phyloP scores from a whole-genome alignment of 2,113 vertebrate species.

The Emydura subglobosa region DNA sequence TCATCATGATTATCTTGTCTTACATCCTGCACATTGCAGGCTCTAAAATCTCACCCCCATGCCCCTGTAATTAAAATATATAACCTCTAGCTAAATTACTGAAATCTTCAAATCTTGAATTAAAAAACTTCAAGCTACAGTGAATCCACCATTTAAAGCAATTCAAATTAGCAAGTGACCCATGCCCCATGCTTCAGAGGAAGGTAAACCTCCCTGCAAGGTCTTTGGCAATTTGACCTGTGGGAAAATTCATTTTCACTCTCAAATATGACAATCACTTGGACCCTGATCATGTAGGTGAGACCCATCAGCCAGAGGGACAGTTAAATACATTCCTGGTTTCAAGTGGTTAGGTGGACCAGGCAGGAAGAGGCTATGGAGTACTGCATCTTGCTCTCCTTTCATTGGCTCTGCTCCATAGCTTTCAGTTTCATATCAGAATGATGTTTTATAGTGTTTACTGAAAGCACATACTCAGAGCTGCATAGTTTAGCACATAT shows the following conservation, averaged over 20 bases:
- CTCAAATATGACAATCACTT: neutral
- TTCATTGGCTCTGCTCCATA: neutral
- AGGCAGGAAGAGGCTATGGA: neutral
- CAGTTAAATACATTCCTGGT: neutral
- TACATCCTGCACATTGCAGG: neutral
- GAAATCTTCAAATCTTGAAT: neutral
- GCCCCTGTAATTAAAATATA: neutral
- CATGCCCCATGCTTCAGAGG: neutral
- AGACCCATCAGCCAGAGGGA: neutral
- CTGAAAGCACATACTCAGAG: neutral
- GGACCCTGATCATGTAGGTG: neutral
- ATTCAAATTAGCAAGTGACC: neutral
- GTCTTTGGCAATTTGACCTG: neutral
- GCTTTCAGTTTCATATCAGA: neutral
- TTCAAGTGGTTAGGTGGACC: neutral
- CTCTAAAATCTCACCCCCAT: neutral
- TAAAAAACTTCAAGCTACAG: neutral
- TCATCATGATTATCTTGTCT: neutral
- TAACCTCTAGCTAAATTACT: neutral
- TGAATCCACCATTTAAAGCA: neutral
- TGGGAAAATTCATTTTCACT: neutral
- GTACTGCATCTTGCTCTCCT: neutral
- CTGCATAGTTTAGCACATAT: neutral
- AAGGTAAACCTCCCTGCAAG: neutral
- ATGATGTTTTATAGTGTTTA: constrained; percentile 3